A percentile compares a stretch with the other conserved stretches of the same genome.
These are phyloP conservation scores for Podiceps cristatus DNA, from an alignment of 2,113 vertebrate genomes.

Conservation along the genomic window DNA sequence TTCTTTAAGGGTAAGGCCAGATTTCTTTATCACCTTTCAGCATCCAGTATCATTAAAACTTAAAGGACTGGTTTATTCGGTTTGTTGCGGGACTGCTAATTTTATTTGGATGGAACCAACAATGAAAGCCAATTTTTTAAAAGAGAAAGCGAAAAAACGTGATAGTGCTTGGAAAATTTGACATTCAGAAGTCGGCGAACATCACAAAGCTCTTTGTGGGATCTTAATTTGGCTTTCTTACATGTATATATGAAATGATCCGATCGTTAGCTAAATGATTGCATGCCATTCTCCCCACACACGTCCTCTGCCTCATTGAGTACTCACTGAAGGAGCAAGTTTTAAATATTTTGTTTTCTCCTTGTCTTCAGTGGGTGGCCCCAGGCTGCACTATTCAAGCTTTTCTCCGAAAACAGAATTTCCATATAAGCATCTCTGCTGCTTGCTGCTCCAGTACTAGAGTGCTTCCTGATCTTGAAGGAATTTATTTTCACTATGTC, in stretches of 20 bases:
- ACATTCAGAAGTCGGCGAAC: neutral
- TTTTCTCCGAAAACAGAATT: neutral
- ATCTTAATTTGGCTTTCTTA: conserved; percentile 8
- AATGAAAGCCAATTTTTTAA: neutral
- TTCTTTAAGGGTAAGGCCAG: neutral
- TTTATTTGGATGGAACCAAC: neutral
- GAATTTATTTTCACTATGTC: neutral
- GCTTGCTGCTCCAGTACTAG: neutral
- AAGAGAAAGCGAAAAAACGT: neutral
- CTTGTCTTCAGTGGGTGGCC: neutral
- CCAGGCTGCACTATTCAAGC: neutral
- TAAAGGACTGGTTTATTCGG: neutral
- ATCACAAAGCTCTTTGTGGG: neutral
- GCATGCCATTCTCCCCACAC: neutral
- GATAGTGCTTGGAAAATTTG: neutral
- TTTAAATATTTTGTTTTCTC: conserved; percentile 31
- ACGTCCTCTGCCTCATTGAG: neutral
- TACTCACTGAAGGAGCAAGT: conserved; percentile 7
- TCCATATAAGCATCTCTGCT: neutral
- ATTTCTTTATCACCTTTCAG: neutral
- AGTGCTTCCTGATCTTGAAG: neutral
- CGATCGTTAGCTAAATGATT: neutral
- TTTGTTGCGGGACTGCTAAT: neutral
- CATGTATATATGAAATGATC: neutral
- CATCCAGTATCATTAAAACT: neutral